Base-by-base conservation (phyloP, 2,113 vertebrate genomes). In the Craseonycteris thonglongyai region DNA sequence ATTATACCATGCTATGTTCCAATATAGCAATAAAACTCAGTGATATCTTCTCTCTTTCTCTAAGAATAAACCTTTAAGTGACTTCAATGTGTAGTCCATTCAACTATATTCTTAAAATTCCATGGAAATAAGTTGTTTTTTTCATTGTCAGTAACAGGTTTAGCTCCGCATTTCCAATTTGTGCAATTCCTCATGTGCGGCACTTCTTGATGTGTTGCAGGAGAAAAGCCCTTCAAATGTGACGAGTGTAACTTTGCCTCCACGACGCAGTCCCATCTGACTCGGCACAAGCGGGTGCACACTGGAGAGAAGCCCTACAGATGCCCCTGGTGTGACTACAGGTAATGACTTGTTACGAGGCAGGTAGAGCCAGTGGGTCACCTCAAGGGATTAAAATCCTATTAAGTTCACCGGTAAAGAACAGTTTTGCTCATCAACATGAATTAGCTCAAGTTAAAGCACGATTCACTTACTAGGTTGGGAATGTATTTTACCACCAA, bases 241-340 rank as follows among this genome's bases (percentile, higher is more conserved):
- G 99, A 99, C 94, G 99, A 99, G 95, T 99, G 99, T 97, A 99
- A 98, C 98, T 99, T 99, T 8, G 99, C 99, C 93, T 99, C 99
- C 65, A 99, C 99, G 87, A 99, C 99, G 0, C 99, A 99, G 91
- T 99, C 99, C 1, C 99, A 99, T 98, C 98, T 99, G 97, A 99
- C 99, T 5, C 98, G 99, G n/a, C 99, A 99, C 98, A 99, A 99
- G 91, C 99, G 99, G 13, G 99, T 99, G 85, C 99, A 99, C 98
- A 99, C 99, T 1, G 99, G 99, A 94, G 99, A 99, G 98, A 99
- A 99, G 97, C 99, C 99, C 11, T 99, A 99, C 98, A 98, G 99
- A 95, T 99, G 99, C 98, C 99, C 99, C 97, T 99, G 99, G 99
- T 99, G 99, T 97, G 99, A 99, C 98, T 99, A 99, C 99, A 99